Evolutionary conservation across 2,113 vertebrate genomes (phyloP).

Genomic region (Nibea coibor): DNA sequence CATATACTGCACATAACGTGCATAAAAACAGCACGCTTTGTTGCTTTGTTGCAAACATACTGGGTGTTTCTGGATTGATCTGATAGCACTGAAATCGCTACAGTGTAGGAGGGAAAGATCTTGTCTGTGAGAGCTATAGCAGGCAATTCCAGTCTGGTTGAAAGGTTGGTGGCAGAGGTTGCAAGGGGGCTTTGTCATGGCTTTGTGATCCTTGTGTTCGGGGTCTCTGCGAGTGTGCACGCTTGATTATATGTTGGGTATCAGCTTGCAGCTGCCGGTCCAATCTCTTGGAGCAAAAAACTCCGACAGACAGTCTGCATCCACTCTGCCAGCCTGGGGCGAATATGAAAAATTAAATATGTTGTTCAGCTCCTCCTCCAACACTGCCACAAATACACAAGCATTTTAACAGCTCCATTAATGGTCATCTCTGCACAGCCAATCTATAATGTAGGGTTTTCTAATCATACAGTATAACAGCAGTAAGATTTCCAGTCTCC

Average conservation of each 20-base stretch:
- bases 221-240: background rate
- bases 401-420: slow-evolving; percentile 33
- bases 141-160: slow-evolving; percentile 12
- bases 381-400: slow-evolving; percentile 35
- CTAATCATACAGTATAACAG: background rate
- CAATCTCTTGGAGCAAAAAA: slow-evolving; percentile 47
- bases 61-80: slow-evolving; percentile 23
- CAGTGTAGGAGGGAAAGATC: slow-evolving; percentile 1
- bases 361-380: slow-evolving; percentile 51
- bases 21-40: slow-evolving; percentile 2
- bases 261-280: slow-evolving; percentile 23
- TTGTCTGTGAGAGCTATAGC: background rate
- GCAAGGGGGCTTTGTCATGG: slow-evolving; percentile 25
- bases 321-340: slow-evolving; percentile 43
- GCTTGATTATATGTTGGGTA: slow-evolving; percentile 33
- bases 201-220: slow-evolving; percentile 29
- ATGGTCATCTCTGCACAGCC: background rate
- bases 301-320: slow-evolving; percentile 45
- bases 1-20: slow-evolving; percentile 2
- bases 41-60: background rate
- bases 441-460: background rate
- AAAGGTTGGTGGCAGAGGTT: slow-evolving; percentile 43
- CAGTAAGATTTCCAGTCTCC: slow-evolving; percentile 4
- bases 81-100: slow-evolving; percentile 14
- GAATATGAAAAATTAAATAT: slow-evolving; percentile 65